Percentiles rank a stretch among this genome's conserved stretches.
Conservation (phyloP, 1,140 invertebrate genomes). For the Cherax destructor region DNA sequence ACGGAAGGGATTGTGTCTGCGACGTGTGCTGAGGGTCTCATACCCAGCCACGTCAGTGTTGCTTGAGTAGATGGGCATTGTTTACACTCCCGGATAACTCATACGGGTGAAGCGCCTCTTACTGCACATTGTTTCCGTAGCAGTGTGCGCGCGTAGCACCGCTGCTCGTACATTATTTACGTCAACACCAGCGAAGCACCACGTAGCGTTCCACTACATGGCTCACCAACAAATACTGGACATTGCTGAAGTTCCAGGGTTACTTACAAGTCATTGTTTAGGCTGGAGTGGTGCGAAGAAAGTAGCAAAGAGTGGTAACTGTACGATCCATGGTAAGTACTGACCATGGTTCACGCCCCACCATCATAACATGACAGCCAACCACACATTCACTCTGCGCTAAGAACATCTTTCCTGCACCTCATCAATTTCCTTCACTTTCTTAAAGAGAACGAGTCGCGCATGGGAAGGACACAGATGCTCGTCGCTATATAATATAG, state of each 20-base stretch:
- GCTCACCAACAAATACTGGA: no score
- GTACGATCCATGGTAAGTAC: no score
- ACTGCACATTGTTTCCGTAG: background rate
- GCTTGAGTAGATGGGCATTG: conserved; percentile 63
- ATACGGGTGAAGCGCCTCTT: background rate
- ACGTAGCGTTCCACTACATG: background rate
- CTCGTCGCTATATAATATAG: background rate
- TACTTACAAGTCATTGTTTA: no score
- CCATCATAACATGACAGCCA: background rate
- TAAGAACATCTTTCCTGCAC: background rate
- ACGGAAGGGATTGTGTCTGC: conserved; percentile 59
- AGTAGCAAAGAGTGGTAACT: no score
- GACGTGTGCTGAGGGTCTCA: conserved; percentile 59
- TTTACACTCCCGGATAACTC: background rate
- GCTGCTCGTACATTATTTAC: background rate
- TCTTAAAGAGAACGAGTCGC: background rate
- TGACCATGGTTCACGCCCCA: background rate
- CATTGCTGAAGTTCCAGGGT: no score
- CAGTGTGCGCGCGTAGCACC: background rate
- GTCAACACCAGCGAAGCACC: background rate
- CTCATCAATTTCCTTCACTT: background rate
- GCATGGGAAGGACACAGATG: background rate
- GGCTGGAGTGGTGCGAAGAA: no score
- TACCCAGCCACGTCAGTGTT: conserved; percentile 64
- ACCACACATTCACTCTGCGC: background rate